Conservation (phyloP, 2,888 invertebrate species). For the Meandrusa payeni region DNA sequence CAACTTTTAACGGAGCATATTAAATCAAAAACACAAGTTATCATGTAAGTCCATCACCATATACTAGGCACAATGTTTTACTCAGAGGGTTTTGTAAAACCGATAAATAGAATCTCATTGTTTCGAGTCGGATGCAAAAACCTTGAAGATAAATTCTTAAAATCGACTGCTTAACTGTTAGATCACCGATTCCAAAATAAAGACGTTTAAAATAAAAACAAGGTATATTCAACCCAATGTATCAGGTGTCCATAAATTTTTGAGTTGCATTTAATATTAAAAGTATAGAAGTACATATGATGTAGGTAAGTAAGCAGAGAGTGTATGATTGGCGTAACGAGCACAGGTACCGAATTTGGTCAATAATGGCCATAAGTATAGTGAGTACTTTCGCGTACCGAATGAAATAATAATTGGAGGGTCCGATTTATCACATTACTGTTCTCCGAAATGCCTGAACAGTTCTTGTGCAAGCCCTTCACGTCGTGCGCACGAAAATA, state of each 20-base stretch:
- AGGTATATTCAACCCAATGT: no score
- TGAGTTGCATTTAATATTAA: slow-evolving; percentile 7
- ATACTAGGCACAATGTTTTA: no score
- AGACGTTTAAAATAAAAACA: no score
- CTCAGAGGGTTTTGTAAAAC: no score
- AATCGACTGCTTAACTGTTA: no score
- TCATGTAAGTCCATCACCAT: no score
- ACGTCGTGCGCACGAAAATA: slow-evolving; percentile 76
- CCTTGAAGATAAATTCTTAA: no score
- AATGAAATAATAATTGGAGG: slow-evolving; percentile 77
- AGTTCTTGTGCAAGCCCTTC: slow-evolving; percentile 75
- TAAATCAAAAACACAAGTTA: no score
- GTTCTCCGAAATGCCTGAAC: slow-evolving; percentile 75
- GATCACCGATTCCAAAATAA: no score
- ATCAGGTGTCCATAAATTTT: not conserved
- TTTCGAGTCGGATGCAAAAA: no score
- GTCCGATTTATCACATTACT: slow-evolving; percentile 77
- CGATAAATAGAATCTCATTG: no score
- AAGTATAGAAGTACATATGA: slow-evolving; percentile 21
- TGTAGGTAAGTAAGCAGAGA: slow-evolving; percentile 27
- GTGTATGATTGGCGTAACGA: slow-evolving; percentile 72
- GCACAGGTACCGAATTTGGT: slow-evolving; percentile 73
- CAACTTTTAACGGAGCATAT: no score
- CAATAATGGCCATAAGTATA: slow-evolving; percentile 75
- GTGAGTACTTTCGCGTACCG: slow-evolving; percentile 73